A percentile compares a stretch with the other conserved stretches of the same genome.
Evolutionary conservation across 2,113 vertebrate species (phyloP).

Genomic region (Oceanites oceanicus): DNA sequence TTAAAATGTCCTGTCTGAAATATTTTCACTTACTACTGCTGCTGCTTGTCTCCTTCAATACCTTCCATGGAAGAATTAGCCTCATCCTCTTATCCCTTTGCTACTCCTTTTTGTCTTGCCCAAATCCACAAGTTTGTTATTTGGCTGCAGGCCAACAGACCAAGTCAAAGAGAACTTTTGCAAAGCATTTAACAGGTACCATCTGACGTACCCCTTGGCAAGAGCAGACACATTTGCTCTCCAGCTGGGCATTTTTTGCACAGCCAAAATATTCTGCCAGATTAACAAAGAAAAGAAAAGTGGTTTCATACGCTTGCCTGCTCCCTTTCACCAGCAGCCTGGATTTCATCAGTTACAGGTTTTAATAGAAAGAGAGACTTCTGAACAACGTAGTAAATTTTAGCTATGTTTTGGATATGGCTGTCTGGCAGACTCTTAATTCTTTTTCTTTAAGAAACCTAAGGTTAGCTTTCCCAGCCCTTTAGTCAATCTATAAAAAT

Average conservation of each 20-base stretch:
- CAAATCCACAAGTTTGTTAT: background rate
- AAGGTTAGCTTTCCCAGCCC: background rate
- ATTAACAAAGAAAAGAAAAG: background rate
- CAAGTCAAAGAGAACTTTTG: background rate
- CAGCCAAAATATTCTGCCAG: background rate
- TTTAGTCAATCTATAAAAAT: background rate
- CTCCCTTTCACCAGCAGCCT: background rate
- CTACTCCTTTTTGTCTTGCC: background rate
- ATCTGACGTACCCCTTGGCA: accelerated
- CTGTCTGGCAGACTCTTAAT: background rate
- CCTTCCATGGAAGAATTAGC: background rate
- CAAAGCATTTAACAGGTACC: background rate
- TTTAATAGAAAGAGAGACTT: background rate
- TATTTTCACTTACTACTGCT: background rate
- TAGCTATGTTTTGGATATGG: background rate
- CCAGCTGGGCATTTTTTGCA: background rate
- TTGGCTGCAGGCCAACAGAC: background rate
- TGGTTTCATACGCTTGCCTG: background rate
- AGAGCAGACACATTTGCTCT: background rate
- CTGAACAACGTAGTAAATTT: background rate
- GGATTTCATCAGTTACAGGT: background rate
- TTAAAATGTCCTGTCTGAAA: background rate
- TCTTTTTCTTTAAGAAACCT: background rate
- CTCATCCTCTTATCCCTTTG: background rate
- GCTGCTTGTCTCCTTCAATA: background rate